Base-by-base conservation (phyloP, 1,140 invertebrate species). In the Holotrichia oblita region DNA sequence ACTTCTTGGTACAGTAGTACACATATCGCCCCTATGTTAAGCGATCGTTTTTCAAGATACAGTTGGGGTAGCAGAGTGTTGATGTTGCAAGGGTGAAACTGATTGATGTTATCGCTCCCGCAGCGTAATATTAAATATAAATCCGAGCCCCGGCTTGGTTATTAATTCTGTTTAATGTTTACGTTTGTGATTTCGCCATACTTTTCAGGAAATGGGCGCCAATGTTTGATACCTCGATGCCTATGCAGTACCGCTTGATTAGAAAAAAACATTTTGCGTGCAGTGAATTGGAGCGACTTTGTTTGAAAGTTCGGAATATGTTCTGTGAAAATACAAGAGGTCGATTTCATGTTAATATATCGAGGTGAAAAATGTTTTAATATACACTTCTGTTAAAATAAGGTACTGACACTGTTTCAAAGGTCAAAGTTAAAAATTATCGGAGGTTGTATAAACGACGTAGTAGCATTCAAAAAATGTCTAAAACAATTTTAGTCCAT, bases 81-180 rank as follows among this genome's bases (percentile, higher is more conserved):
- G 48, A 55, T 55, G 48, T 55, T 48, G 44, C 44, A 55, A 17
- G 48, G 12, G 48, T 55, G 48, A 55, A 55, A 55, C 48, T 55
- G 48, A 55, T 55, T 55, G 48, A 55, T 55, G 48, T 55, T 55
- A 55, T 55, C 14, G 48, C 14, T 55, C 48, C 48, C 48, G n/a
- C 14, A 17, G 48, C 48, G 48, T 55, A 55, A 55, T 55, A 55
- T 55, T 55, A 55, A 55, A 55, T 55, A 55, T 55, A 55, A n/a
- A 55, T n/a, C 48, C 48, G 48, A 14, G 12, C 48, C 48, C 14
- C 48, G 27, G 48, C 48, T 17, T 7, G 48, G 48, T 55, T 55
- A 55, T 55, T 55, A 55, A 55, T 55, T 55, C 17, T 55, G n/a
- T 55, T 17, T n/a, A 55, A 55, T 55, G 48, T 55, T 55, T 55